Conservation (phyloP, 1,140 invertebrate genomes). For the Hermatobates lingyangjiaoensis region DNA sequence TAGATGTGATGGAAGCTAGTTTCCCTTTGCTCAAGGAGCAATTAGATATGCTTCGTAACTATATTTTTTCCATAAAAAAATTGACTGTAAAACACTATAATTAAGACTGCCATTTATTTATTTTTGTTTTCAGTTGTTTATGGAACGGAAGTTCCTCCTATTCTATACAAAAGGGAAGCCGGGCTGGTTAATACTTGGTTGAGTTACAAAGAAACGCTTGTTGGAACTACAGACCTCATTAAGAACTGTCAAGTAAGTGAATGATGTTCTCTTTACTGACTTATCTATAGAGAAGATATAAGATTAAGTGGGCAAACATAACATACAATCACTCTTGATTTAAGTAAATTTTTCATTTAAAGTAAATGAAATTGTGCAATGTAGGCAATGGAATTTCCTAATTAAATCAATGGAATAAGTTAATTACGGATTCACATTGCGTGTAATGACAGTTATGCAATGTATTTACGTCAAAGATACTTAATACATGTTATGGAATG, state of each 20-base stretch:
- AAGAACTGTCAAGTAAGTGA: conserved; percentile 38
- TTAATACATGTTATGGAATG: no score
- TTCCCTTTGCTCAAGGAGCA: conserved; percentile 52
- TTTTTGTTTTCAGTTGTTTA: conserved; percentile 37
- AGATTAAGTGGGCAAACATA: background rate
- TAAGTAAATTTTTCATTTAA: no score
- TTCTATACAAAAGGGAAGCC: conserved; percentile 35
- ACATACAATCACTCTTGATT: no score
- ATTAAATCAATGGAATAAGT: no score
- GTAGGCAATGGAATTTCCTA: no score
- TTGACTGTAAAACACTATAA: background rate
- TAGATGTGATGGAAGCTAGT: conserved; percentile 35
- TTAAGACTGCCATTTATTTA: background rate
- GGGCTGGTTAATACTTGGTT: conserved; percentile 42
- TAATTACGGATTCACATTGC: no score
- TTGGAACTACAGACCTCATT: conserved; percentile 42
- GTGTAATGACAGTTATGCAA: no score
- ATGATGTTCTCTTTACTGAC: background rate
- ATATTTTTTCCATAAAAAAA: conserved; percentile 10
- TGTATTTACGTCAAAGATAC: no score
- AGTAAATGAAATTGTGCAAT: no score
- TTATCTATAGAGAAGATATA: background rate
- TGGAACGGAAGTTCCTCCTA: conserved; percentile 32
- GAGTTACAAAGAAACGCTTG: conserved; percentile 38
- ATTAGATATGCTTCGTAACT: conserved; percentile 44